These are phyloP conservation scores for Hylomyscus alleni DNA, from an alignment of 2,797 vertebrate species.

Conservation along the genomic window DNA sequence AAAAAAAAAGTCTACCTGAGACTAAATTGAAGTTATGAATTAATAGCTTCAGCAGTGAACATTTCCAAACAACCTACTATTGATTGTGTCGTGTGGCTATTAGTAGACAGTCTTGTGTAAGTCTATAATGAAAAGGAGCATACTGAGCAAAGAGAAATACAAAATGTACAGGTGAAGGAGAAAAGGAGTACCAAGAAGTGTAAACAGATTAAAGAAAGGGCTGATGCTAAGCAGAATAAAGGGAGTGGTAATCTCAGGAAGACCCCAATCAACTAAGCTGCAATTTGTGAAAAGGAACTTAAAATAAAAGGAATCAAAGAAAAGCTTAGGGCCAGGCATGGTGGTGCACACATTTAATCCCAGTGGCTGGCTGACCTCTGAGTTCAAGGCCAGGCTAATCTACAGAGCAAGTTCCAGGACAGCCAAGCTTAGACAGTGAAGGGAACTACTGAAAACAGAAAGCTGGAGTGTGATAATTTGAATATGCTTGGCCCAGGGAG, in stretches of 20 bases:
- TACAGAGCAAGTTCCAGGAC: background rate
- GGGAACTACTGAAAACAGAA: background rate
- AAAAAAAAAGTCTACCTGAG: background rate
- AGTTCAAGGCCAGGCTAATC: background rate
- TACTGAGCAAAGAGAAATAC: background rate
- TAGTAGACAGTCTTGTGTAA: background rate
- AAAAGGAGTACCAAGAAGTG: background rate
- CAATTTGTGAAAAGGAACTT: background rate
- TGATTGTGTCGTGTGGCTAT: too few relatives aligned
- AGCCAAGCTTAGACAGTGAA: background rate
- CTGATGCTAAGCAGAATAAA: background rate
- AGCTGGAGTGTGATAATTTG: background rate
- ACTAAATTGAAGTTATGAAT: background rate
- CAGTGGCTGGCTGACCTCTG: background rate
- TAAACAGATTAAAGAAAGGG: background rate
- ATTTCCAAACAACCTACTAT: too few relatives aligned
- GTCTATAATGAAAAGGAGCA: background rate
- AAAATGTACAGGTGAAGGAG: background rate
- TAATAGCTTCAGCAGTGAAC: background rate
- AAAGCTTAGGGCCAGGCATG: background rate
- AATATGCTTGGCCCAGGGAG: too few relatives aligned
- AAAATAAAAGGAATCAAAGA: background rate
- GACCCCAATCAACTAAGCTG: background rate
- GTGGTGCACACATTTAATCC: background rate
- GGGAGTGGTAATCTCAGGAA: background rate